Evolutionary conservation across 2,797 vertebrate species (phyloP).

Genomic region (Spheniscus humboldti): DNA sequence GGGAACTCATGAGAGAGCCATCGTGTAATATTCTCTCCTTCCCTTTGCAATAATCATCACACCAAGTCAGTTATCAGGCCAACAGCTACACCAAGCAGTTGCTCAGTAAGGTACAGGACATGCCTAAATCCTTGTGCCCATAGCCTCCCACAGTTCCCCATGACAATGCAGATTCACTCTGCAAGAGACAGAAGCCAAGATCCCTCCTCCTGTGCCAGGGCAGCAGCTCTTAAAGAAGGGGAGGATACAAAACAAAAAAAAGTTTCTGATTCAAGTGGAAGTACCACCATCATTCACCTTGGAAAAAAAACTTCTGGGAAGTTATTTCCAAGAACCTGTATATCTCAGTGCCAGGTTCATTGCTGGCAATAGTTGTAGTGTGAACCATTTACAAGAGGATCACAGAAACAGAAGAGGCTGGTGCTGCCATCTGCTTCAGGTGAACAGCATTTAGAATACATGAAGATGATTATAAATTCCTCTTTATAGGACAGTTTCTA

Average conservation of each 20-base stretch:
- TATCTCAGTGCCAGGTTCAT: not conserved
- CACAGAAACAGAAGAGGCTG: slow-evolving; percentile 1
- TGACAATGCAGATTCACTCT: not conserved
- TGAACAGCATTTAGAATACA: not conserved
- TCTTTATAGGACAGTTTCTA: slow-evolving; percentile 20
- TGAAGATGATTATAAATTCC: slow-evolving; percentile 5
- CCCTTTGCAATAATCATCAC: not conserved
- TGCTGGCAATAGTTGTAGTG: slow-evolving; percentile 3
- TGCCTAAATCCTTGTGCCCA: not conserved
- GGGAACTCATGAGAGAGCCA: not conserved
- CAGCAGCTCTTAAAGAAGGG: slow-evolving; percentile 16
- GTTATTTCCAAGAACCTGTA: not conserved
- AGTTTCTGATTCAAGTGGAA: slow-evolving; percentile 36
- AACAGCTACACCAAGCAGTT: not conserved
- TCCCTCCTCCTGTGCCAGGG: slow-evolving; percentile 8
- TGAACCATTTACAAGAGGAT: slow-evolving; percentile 49
- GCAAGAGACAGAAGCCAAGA: not conserved
- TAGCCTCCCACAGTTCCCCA: not conserved
- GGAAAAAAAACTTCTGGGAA: slow-evolving; percentile 14
- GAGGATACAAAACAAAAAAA: not conserved
- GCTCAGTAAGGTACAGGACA: not conserved
- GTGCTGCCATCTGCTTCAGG: not conserved
- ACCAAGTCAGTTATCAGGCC: not conserved
- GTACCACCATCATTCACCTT: slow-evolving; percentile 42
- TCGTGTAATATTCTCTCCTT: rapidly evolving